Percentiles rank a stretch among this genome's conserved stretches.
These are phyloP conservation scores for Thamnophis elegans DNA, from an alignment of 2,797 vertebrate genomes.

Conservation along the genomic window DNA sequence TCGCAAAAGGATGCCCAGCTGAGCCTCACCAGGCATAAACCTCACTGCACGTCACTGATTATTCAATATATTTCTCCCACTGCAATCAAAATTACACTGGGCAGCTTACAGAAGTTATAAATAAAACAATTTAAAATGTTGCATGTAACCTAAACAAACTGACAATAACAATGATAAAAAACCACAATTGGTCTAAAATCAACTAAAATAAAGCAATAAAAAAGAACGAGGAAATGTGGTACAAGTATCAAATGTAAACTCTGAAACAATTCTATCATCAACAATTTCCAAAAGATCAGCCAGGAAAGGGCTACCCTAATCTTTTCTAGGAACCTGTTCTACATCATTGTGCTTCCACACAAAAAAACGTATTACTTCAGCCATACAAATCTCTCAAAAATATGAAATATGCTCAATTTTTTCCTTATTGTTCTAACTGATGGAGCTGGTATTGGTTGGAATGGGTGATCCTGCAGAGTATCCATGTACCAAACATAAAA, in stretches of 20 bases:
- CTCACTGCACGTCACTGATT: too few relatives aligned
- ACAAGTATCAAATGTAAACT: neutral
- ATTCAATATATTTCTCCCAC: neutral
- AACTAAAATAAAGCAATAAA: neutral
- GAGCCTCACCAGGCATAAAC: too few relatives aligned
- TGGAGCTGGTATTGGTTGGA: neutral
- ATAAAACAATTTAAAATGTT: neutral
- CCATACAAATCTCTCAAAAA: neutral
- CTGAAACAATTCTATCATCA: neutral
- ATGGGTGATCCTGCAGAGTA: neutral
- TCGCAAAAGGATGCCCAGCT: too few relatives aligned
- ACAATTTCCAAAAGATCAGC: neutral
- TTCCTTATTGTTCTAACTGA: neutral
- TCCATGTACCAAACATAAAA: neutral
- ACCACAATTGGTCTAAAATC: neutral
- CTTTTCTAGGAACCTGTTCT: neutral
- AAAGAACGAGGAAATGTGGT: neutral
- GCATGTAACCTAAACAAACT: neutral
- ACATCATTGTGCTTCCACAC: neutral
- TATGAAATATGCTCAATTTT: neutral
- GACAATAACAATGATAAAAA: neutral
- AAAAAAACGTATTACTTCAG: neutral
- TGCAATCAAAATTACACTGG: neutral
- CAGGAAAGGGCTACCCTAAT: neutral
- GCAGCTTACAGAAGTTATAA: neutral